Evolutionary conservation across 2,797 vertebrate genomes (phyloP).

Genomic region (Synaphobranchus kaupii): DNA sequence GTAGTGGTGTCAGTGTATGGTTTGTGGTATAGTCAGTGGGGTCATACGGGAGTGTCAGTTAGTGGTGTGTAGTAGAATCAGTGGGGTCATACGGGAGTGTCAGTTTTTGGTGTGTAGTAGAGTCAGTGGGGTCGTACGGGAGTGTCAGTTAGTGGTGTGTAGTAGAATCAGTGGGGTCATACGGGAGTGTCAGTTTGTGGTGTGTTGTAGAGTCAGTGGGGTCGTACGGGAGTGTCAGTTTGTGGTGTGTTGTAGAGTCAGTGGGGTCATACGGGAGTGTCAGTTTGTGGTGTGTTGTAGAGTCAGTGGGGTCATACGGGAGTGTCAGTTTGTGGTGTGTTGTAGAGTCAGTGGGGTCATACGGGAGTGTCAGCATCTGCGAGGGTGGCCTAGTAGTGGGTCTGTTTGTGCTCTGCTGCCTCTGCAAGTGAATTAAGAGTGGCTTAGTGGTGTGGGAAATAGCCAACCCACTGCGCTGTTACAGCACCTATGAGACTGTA

Average conservation of each 20-base stretch:
- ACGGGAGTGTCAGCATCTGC: not conserved
- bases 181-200: no score
- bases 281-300: no score
- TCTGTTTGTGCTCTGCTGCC: conserved; percentile 10
- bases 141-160: not conserved
- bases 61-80: not conserved
- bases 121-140: not conserved
- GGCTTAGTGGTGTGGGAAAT: not conserved
- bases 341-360: not conserved
- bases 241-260: no score
- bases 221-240: no score
- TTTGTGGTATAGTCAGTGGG: not conserved
- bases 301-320: no score
- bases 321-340: no score
- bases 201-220: no score
- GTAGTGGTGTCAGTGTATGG: not conserved
- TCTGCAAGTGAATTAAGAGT: conserved; percentile 1
- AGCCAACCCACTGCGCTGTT: not conserved
- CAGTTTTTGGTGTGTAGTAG: not conserved
- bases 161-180: not conserved
- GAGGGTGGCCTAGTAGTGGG: not conserved
- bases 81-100: no score
- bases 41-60: not conserved
- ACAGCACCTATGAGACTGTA: not conserved
- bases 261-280: no score